These are phyloP conservation scores for Limnephilus auricula DNA, from an alignment of 2,888 invertebrate species.

Conservation along the genomic window DNA sequence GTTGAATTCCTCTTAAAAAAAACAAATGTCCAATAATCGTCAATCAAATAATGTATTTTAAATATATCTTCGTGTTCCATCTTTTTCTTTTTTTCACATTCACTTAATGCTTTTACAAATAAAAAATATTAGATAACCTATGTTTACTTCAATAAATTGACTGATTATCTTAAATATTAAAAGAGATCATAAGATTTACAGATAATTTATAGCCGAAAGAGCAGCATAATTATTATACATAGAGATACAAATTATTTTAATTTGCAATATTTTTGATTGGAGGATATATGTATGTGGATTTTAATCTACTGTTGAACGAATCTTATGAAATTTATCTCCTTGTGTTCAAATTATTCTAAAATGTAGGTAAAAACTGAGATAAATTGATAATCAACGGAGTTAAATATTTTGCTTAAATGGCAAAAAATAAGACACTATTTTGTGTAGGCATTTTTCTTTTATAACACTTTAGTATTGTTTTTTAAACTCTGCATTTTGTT, in stretches of 20 bases:
- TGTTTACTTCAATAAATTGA: constrained; percentile 19
- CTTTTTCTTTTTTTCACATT: neutral
- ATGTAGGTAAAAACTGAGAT: constrained; percentile 15
- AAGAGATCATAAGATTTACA: neutral
- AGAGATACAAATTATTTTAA: neutral
- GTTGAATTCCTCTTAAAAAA: constrained; percentile 9
- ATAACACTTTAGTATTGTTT: neutral
- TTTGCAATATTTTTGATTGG: neutral
- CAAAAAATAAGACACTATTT: neutral
- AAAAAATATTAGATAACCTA: constrained; percentile 19
- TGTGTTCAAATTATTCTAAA: constrained; percentile 45
- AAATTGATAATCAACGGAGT: neutral
- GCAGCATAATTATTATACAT: neutral
- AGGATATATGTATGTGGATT: neutral
- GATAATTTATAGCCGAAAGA: neutral
- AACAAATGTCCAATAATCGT: constrained; percentile 14
- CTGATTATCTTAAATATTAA: constrained; percentile 22
- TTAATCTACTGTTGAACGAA: constrained; percentile 11
- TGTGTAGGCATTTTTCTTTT: neutral
- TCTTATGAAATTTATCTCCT: constrained; percentile 39
- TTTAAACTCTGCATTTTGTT: neutral
- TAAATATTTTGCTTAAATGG: neutral
- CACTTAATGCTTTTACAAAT: neutral
- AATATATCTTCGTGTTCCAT: neutral
- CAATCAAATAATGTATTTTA: neutral